Evolutionary conservation across 2,888 invertebrate genomes (phyloP).

Genomic region (Drosophila putrida): DNA sequence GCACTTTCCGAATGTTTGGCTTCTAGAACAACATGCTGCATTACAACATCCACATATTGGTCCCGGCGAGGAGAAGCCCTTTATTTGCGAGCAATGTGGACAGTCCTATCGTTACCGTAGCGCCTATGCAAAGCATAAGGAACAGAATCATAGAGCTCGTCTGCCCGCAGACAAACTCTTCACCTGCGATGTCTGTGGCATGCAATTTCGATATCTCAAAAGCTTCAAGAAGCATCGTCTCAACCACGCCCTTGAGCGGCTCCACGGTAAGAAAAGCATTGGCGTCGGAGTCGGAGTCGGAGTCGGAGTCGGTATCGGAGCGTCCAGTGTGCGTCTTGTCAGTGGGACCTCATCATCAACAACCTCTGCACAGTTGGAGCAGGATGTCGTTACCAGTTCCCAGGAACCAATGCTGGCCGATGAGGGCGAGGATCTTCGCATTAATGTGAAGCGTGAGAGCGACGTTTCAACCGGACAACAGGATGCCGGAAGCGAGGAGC

Average conservation of each 20-base stretch:
- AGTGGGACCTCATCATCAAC: slow-evolving; percentile 15
- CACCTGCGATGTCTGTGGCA: slow-evolving; percentile 96
- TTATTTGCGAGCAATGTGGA: slow-evolving; percentile 96
- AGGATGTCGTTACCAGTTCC: slow-evolving; percentile 90
- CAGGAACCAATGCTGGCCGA: slow-evolving; percentile 88
- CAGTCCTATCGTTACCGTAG: slow-evolving; percentile 95
- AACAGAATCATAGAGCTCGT: slow-evolving; percentile 94
- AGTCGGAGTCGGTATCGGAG: slow-evolving; percentile 26
- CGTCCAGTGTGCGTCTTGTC: slow-evolving; percentile 8
- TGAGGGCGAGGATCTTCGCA: slow-evolving; percentile 88
- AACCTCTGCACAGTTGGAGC: slow-evolving; percentile 73
- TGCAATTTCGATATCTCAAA: slow-evolving; percentile 95
- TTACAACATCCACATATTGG: slow-evolving; percentile 91
- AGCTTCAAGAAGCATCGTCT: slow-evolving; percentile 96
- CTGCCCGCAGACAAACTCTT: slow-evolving; percentile 95
- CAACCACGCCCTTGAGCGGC: slow-evolving; percentile 93
- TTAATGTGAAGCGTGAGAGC: slow-evolving; percentile 86
- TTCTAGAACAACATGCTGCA: slow-evolving; percentile 93
- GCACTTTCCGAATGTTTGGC: slow-evolving; percentile 94
- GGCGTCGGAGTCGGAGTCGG: slow-evolving; percentile 45
- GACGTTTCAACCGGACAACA: slow-evolving; percentile 87
- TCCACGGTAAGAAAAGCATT: slow-evolving; percentile 89
- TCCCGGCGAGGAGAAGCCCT: slow-evolving; percentile 92
- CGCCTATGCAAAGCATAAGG: slow-evolving; percentile 93
- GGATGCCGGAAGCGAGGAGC: slow-evolving; percentile 87